Percentiles rank a stretch among this genome's conserved stretches.
These are phyloP conservation scores for Craniophora ligustri DNA, from an alignment of 2,888 invertebrate species.

Conservation along the genomic window DNA sequence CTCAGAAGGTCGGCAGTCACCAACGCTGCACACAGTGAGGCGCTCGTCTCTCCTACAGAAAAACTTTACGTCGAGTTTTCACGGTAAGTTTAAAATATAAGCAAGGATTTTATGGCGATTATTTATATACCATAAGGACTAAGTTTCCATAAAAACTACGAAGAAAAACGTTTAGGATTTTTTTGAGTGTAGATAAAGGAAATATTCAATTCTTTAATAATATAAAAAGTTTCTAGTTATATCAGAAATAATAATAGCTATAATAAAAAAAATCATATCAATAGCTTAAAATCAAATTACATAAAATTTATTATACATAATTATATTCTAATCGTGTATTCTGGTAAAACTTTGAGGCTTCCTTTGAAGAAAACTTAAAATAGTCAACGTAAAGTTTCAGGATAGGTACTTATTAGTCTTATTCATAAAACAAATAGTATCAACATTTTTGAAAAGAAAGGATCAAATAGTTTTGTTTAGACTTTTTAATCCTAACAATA, in stretches of 20 bases:
- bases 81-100: slow-evolving; percentile 73
- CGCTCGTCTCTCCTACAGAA: slow-evolving; percentile 55
- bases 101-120: background rate
- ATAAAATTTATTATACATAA: no score
- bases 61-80: slow-evolving; percentile 79
- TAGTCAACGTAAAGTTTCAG: no score
- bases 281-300: no score
- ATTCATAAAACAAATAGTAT: no score
- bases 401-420: no score
- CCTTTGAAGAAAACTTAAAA: no score
- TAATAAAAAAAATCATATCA: no score
- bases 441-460: no score
- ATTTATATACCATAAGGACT: background rate
- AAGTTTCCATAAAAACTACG: background rate
- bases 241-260: background rate
- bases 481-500: no score
- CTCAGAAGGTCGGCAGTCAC: slow-evolving; percentile 62
- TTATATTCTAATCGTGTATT: no score
- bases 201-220: background rate
- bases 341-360: no score
- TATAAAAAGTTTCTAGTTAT: background rate
- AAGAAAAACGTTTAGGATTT: background rate
- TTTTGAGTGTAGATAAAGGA: background rate
- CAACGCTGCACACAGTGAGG: slow-evolving; percentile 54
- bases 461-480: no score